Base-by-base conservation (phyloP, 2,113 vertebrate genomes). In the Capreolus pygargus region DNA sequence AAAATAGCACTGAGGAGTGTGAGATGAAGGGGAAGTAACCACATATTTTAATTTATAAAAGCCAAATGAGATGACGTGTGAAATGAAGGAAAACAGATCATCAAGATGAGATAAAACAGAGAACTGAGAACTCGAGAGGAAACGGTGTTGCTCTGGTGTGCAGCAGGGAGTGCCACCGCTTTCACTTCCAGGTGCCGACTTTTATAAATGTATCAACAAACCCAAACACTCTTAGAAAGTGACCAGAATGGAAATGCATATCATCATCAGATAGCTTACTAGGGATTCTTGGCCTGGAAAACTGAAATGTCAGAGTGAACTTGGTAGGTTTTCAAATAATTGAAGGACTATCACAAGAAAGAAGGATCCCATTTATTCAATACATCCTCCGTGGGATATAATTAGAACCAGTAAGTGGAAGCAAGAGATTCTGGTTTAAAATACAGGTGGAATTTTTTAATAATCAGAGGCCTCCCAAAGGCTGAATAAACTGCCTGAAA, bases 351-450 rank as follows among this genome's bases (percentile, higher is more conserved):
- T 57, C 76, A 83, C 16, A 83, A 95, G 82, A 23, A 87, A 94
- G 39, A 21, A 79, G 33, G 9, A 91, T 83, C 81, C 87, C 55
- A 52, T 39, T 64, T 91, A 83, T 57, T 87, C 91, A 87, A n/a
- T 67, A 97, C 55, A 76, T 64, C 27, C 27, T 88, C 55, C 47
- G 78, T 21, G 61, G 47, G 7, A 87, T 58, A 57, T 89, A 64
- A 86, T 94, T 83, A 83, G 55, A 88, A 76, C 33, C 12, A 87
- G 15, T 91, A 93, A 91, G 45, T 23, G 23, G 33, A 91, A 76
- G 43, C 82, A 95, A 83, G 15, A 94, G 39, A 50, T 87, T 91
- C 61, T 87, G 74, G 61, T 61, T 91, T 81, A 91, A 95, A 97
- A 93, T 43, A 94, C 39, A 95, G 25, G 94, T 16, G 14, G 21